These are phyloP conservation scores for Drosophila pectinifera DNA, from an alignment of 1,140 invertebrate genomes.

Conservation along the genomic window DNA sequence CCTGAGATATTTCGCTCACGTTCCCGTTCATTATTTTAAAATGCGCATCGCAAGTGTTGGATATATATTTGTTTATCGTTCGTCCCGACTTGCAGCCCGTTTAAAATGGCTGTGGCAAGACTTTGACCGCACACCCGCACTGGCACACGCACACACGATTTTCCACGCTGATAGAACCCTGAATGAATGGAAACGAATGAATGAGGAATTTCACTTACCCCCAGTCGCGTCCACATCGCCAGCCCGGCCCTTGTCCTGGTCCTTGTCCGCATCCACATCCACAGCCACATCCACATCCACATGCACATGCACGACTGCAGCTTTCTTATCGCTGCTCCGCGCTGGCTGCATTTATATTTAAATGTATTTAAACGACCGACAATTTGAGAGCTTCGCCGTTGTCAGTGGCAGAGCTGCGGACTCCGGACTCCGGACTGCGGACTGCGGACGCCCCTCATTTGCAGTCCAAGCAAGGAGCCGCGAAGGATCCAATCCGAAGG, in stretches of 20 bases:
- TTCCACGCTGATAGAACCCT: constrained; percentile 64
- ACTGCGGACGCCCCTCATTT: constrained; percentile 50
- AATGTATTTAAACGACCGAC: constrained; percentile 84
- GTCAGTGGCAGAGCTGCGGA: constrained; percentile 41
- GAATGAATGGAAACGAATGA: constrained; percentile 75
- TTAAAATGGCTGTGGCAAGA: constrained; percentile 68
- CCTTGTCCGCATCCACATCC: too few species aligned
- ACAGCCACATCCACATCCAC: too few species aligned
- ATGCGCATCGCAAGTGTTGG: constrained; percentile 70
- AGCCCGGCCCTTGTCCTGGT: constrained; percentile 22
- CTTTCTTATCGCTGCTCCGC: constrained; percentile 65
- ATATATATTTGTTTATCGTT: constrained; percentile 78
- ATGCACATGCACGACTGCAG: constrained; percentile 39
- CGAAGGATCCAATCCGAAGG: constrained; percentile 1
- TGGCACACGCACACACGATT: constrained; percentile 39
- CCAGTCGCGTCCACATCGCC: constrained; percentile 11
- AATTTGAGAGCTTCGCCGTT: constrained; percentile 78
- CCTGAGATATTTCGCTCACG: background rate
- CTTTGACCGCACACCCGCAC: constrained; percentile 35
- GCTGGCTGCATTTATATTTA: constrained; percentile 77
- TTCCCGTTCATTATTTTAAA: constrained; percentile 74
- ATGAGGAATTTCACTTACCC: constrained; percentile 74
- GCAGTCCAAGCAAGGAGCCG: constrained; percentile 54
- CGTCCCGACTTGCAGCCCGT: constrained; percentile 50
- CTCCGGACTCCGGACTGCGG: constrained; percentile 1